phyloP scores from a whole-genome alignment of 2,888 invertebrate species.

The Lithophane socia region DNA sequence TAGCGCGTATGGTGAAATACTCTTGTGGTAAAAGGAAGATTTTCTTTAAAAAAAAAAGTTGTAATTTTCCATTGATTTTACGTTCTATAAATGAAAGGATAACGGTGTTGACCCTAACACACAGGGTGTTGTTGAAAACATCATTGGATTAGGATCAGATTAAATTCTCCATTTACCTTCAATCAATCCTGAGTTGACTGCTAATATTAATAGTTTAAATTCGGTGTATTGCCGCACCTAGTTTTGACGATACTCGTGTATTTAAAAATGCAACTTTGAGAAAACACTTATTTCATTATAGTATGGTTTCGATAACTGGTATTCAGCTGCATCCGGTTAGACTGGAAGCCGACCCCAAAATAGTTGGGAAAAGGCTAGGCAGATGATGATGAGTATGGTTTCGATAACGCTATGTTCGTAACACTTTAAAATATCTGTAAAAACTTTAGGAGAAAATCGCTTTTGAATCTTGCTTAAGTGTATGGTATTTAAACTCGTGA shows the following conservation, averaged over 20 bases:
- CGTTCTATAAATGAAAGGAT: no score
- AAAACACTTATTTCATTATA: neutral
- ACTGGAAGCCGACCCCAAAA: no score
- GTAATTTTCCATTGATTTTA: no score
- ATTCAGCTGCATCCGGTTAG: no score
- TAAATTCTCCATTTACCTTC: neutral
- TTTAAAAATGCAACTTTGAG: neutral
- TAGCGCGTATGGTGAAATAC: no score
- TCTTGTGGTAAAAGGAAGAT: no score
- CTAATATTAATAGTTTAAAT: neutral
- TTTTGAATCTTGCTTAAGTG: neutral
- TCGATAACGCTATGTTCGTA: neutral
- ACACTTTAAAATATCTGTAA: neutral
- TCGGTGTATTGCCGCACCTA: neutral
- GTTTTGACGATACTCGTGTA: neutral
- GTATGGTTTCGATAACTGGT: constrained; percentile 3
- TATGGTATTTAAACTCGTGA: neutral
- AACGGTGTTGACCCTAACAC: no score
- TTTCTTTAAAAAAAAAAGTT: no score
- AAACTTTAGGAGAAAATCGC: neutral
- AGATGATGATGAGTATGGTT: no score
- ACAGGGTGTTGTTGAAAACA: no score
- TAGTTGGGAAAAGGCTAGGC: no score
- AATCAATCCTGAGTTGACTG: neutral
- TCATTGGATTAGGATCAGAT: neutral